Conservation (phyloP, 2,113 vertebrate species). For the Aphyosemion australe region DNA sequence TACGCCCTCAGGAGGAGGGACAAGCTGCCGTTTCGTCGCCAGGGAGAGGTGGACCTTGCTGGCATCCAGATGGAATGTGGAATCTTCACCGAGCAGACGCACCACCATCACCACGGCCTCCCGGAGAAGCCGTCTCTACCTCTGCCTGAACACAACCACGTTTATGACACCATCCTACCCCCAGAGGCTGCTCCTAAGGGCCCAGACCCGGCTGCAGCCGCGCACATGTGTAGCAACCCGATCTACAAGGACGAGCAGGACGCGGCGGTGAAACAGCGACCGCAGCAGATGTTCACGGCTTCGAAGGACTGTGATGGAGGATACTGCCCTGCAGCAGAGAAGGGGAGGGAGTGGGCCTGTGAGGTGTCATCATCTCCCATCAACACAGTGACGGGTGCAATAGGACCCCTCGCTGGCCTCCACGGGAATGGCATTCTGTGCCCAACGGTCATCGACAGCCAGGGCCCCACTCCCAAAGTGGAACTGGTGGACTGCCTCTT, state of each 20-base stretch:
- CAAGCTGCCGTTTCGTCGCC: slow-evolving; percentile 88
- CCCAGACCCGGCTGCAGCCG: slow-evolving; percentile 13
- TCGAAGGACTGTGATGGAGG: slow-evolving; percentile 77
- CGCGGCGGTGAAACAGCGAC: slow-evolving; percentile 56
- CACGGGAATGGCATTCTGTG: slow-evolving; percentile 89
- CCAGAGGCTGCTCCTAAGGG: slow-evolving; percentile 63
- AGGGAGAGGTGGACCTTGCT: slow-evolving; percentile 87
- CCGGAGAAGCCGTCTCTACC: slow-evolving; percentile 83
- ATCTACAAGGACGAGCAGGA: slow-evolving; percentile 89
- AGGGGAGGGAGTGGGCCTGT: slow-evolving; percentile 89
- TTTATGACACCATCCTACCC: slow-evolving; percentile 90
- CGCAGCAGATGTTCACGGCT: slow-evolving; percentile 71
- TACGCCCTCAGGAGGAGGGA: slow-evolving; percentile 87
- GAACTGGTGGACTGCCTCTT: slow-evolving; percentile 94
- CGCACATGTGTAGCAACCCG: slow-evolving; percentile 87
- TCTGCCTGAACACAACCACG: slow-evolving; percentile 76
- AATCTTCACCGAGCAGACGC: slow-evolving; percentile 84
- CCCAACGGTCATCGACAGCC: slow-evolving; percentile 87
- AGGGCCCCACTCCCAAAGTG: slow-evolving; percentile 88
- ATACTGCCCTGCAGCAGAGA: slow-evolving; percentile 86
- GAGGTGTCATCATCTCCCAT: slow-evolving; percentile 86
- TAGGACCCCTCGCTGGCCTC: slow-evolving; percentile 78
- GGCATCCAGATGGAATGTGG: slow-evolving; percentile 91
- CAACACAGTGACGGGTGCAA: slow-evolving; percentile 85
- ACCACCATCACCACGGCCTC: slow-evolving; percentile 73